Evolutionary conservation across 2,888 invertebrate species (phyloP), one percentile per base, ranked within the genome.

Genomic region (Smittia sp.): DNA sequence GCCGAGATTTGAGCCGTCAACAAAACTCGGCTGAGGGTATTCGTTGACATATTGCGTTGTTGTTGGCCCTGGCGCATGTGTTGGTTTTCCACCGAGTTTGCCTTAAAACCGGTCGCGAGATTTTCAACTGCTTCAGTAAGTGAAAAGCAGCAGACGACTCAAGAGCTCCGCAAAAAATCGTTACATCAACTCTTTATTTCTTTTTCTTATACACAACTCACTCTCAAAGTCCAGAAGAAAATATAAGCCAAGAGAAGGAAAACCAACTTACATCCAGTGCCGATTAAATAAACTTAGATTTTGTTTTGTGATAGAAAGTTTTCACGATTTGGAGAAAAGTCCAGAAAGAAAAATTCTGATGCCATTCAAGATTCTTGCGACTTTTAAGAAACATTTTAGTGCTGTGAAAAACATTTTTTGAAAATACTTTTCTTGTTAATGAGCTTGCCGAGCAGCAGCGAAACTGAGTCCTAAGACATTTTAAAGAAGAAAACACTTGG

Each of bases 351-450:
- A 58, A 58, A 58, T 58, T 58, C 58, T 58, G 58, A 58, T 58
- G 58, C 58, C 58, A 58, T 58, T 58, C 7, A n/a, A 58, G 22
- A 58, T 13, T 20, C 3, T 15, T 46, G 15, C 7, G n/a, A 58
- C 18, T 22, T 58, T 58, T 18, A 20, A 22, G 6, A 20, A 58
- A 46, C 7, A 18, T 46, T 58, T 38, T 58, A 22, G 58, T 58
- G 58, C 58, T 58, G 58, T 58, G 58, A 22, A 20, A 58, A 58
- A 58, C 22, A 58, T 22, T 58, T 58, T 58, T 58, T 58, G n/a
- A 58, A 18, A 58, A 46, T 32, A 46, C 13, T 46, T 46, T 46
- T 15, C 46, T 58, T 58, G 58, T 58, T 58, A 13, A 58, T 20
- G 18, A 18, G 22, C 58, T 58, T 7, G 58, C 58, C 9, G 18